These are phyloP conservation scores for Geotrypetes seraphini DNA, from an alignment of 2,797 vertebrate species.

Conservation along the genomic window DNA sequence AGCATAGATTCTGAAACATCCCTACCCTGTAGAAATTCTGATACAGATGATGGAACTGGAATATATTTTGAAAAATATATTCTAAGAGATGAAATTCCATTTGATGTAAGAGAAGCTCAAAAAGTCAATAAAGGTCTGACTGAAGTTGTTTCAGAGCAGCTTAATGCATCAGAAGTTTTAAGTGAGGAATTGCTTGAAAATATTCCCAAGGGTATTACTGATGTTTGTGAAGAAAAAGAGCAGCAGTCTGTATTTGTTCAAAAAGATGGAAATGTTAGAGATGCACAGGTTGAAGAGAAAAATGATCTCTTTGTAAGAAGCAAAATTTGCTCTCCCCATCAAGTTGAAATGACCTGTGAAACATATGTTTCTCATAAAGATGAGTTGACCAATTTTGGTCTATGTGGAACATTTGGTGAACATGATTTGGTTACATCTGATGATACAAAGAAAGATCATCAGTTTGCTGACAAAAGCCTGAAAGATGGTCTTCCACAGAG, in stretches of 20 bases:
- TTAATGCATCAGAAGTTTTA: constrained; percentile 10
- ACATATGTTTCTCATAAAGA: no score
- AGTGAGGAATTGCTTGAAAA: constrained; percentile 17
- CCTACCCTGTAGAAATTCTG: constrained; percentile 67
- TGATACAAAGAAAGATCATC: constrained; percentile 23
- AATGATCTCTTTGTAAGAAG: no score
- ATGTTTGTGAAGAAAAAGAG: constrained; percentile 12
- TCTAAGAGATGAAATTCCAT: constrained; percentile 76
- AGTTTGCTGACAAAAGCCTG: not conserved
- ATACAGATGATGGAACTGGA: constrained; percentile 68
- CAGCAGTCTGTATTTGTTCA: not conserved
- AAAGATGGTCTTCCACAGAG: not conserved
- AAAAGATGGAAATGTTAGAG: constrained; percentile 17
- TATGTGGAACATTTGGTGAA: constrained; percentile 7
- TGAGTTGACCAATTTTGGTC: no score
- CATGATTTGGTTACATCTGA: no score
- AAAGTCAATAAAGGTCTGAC: constrained; percentile 17
- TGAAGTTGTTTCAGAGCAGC: constrained; percentile 16
- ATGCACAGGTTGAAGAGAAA: constrained; percentile 9
- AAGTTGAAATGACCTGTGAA: constrained; percentile 33
- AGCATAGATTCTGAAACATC: constrained; percentile 65
- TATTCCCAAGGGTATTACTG: not conserved
- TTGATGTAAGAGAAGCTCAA: constrained; percentile 28
- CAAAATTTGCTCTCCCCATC: no score
- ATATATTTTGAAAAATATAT: constrained; percentile 86